phyloP scores from a whole-genome alignment of 1,140 invertebrate genomes.

The Pseudomyrmex flavicornis region DNA sequence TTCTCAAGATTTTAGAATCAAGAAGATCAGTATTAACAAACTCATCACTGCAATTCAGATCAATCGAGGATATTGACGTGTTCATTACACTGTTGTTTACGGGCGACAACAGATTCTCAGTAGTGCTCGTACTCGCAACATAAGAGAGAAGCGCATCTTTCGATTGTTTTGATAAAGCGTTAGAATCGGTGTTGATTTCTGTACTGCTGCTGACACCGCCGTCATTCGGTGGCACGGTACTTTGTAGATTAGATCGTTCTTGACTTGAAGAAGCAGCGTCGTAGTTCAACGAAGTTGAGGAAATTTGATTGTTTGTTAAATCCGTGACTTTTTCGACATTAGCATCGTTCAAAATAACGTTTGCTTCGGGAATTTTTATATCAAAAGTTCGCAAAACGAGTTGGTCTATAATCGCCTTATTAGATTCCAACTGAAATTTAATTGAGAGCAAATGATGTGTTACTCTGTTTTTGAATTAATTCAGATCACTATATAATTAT shows the following conservation, averaged over 20 bases:
- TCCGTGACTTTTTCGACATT: neutral
- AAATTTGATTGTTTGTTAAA: neutral
- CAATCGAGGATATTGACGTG: constrained; percentile 25
- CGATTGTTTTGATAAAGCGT: neutral
- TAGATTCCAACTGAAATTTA: constrained; percentile 70
- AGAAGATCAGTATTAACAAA: constrained; percentile 80
- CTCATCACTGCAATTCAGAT: constrained; percentile 70
- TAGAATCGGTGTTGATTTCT: neutral
- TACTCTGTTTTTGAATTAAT: too few relatives aligned
- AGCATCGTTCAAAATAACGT: neutral
- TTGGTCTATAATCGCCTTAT: constrained; percentile 78
- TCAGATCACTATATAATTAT: too few relatives aligned
- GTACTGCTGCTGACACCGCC: neutral
- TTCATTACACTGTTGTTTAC: constrained; percentile 49
- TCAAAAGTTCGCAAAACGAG: constrained; percentile 77
- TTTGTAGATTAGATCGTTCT: neutral
- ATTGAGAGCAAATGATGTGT: neutral
- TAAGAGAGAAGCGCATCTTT: neutral
- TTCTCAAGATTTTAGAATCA: constrained; percentile 76
- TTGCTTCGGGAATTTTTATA: neutral
- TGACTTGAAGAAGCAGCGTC: neutral
- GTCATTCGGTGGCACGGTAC: neutral
- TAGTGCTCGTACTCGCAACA: neutral
- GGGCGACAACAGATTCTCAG: constrained; percentile 27
- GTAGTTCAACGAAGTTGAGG: neutral